Base-by-base conservation (phyloP, 2,888 invertebrate species). In the Thera britannica region DNA sequence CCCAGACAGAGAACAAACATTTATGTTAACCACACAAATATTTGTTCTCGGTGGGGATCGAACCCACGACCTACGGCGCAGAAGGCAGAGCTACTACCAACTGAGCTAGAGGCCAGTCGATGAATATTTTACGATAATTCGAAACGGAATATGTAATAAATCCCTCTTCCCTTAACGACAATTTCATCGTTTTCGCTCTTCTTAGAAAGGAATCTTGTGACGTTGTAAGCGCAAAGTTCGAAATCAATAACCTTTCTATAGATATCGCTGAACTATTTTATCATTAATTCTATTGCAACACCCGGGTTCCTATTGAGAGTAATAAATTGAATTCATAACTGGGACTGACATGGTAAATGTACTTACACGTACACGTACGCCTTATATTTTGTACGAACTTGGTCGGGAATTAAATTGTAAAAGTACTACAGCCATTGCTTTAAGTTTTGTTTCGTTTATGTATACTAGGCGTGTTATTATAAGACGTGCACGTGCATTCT, bases 321-420 rank as follows among this genome's bases (percentile, higher is more conserved):
- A 69, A 65, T 69, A 65, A 72, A 67, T 72, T 60, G 49, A 67
- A 72, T 70, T 55, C 60, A 62, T 72, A 67, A 62, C 55, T 49
- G 52, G 56, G 58, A 54, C 54, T 62, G 55, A 57, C 59, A 63
- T 61, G 57, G 62, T 54, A 62, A 60, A 61, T 55, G 41, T 67
- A 51, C 49, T 57, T 49, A 38, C 36, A 55, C 52, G 57, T 49
- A 38, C 36, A 55, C 52, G 57, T 65, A 51, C 55, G 41, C 41
- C 35, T 55, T 56, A 56, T 56, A 67, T 54, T 67, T 67, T 58
- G 48, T 9, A 6, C 44, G 36, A 58, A 23, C 38, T 63, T 51
- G 51, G 56, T 63, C 11, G 48, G 48, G 61, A 48, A 60, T 58
- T 55, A 51, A 35, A 49, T 58, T 51, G 52, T 12, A 23, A 51